A percentile compares a stretch with the other conserved stretches of the same genome.
Conservation (phyloP, 1,140 invertebrate species). For the Micrasema minimum region DNA sequence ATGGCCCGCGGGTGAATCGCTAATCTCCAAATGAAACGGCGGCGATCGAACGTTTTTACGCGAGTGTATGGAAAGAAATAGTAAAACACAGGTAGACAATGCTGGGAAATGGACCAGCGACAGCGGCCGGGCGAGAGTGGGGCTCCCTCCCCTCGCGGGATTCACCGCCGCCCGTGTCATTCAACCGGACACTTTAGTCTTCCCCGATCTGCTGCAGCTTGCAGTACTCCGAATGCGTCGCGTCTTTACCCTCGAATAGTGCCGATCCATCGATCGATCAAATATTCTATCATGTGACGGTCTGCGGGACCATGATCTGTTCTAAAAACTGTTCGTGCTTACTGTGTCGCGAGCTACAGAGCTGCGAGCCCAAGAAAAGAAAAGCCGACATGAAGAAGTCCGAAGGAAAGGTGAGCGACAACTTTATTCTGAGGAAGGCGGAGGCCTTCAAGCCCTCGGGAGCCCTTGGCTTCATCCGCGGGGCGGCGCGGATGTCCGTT, state of each 20-base stretch:
- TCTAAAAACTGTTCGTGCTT: conserved; percentile 69
- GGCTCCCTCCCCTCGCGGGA: conserved; percentile 18
- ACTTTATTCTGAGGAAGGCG: conserved; percentile 70
- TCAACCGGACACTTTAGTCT: conserved; percentile 35
- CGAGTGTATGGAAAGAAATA: conserved; percentile 48
- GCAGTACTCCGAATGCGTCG: conserved; percentile 8
- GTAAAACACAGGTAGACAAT: conserved; percentile 51
- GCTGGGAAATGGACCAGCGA: conserved; percentile 50
- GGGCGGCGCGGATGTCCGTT: conserved; percentile 64
- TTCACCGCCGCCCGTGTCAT: conserved; percentile 39
- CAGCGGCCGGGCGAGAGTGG: conserved; percentile 23
- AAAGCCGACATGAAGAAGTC: conserved; percentile 52
- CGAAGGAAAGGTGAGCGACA: conserved; percentile 61
- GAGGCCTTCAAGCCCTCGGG: conserved; percentile 65
- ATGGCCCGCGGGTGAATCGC: conserved; percentile 18
- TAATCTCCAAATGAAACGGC: conserved; percentile 36
- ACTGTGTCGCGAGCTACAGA: conserved; percentile 69
- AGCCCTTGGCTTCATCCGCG: conserved; percentile 66
- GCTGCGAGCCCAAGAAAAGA: conserved; percentile 61
- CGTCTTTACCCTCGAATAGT: neutral
- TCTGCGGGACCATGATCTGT: conserved; percentile 64
- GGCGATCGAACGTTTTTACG: conserved; percentile 14
- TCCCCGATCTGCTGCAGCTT: conserved; percentile 11
- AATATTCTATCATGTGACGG: conserved; percentile 41
- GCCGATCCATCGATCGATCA: conserved; percentile 16